These are phyloP conservation scores for Epicampocera succincta DNA, from an alignment of 2,888 invertebrate species.

Conservation along the genomic window DNA sequence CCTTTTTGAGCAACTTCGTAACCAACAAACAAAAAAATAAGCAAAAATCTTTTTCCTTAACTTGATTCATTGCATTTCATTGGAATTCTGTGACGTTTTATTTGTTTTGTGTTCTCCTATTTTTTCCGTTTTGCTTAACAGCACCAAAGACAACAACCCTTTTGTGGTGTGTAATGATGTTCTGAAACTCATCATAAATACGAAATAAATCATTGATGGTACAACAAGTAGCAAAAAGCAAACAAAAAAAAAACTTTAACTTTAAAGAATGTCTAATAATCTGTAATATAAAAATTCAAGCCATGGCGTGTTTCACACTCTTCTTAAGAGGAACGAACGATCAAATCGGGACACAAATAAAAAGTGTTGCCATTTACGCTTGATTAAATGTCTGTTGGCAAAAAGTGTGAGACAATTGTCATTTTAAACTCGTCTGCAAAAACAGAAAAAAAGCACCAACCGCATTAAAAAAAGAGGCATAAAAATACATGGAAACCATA, in stretches of 20 bases:
- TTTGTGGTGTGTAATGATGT: conserved; percentile 66
- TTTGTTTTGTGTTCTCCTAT: not conserved
- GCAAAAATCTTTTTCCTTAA: conserved; percentile 12
- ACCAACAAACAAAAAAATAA: not conserved
- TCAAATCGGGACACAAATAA: conserved; percentile 48
- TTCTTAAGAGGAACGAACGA: conserved; percentile 37
- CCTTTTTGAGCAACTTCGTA: conserved; percentile 47
- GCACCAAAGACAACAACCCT: conserved; percentile 68
- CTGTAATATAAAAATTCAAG: conserved; percentile 68
- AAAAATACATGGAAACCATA: conserved; percentile 60
- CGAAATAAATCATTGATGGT: conserved; percentile 67
- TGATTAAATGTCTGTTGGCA: conserved; percentile 34
- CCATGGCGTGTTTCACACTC: conserved; percentile 70
- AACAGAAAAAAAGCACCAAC: not conserved
- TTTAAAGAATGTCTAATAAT: conserved; percentile 66
- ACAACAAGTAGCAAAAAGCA: conserved; percentile 28
- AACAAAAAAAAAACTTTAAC: conserved; percentile 33
- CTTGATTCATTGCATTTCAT: conserved; percentile 67
- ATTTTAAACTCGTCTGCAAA: conserved; percentile 58
- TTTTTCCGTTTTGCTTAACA: conserved; percentile 9
- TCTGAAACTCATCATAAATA: conserved; percentile 65
- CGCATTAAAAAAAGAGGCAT: not conserved
- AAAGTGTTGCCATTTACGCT: conserved; percentile 68
- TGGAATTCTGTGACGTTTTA: conserved; percentile 62
- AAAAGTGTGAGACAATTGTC: conserved; percentile 68